Evolutionary conservation across 2,113 vertebrate genomes (phyloP).

Genomic region (Syngnathus floridae): DNA sequence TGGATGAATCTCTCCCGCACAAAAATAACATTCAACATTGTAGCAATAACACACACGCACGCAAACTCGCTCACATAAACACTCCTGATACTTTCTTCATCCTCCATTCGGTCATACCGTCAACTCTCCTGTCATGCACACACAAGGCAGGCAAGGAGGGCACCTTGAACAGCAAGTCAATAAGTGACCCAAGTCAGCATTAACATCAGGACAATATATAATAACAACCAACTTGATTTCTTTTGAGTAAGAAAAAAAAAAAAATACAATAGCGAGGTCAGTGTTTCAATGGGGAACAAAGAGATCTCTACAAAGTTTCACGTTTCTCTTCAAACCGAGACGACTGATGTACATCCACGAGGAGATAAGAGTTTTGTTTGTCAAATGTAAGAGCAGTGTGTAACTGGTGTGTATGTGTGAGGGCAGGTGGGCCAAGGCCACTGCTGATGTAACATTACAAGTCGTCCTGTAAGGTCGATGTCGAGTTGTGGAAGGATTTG

Average conservation of each 20-base stretch:
- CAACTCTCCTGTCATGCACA: conserved; percentile 61
- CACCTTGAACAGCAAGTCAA: conserved; percentile 69
- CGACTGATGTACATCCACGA: conserved; percentile 48
- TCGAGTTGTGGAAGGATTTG: conserved; percentile 48
- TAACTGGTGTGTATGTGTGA: conserved; percentile 30
- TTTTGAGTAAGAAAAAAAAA: conserved; percentile 55
- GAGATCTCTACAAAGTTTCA: conserved; percentile 61
- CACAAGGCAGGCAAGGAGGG: conserved; percentile 63
- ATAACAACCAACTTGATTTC: conserved; percentile 66
- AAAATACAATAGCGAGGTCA: conserved; percentile 72
- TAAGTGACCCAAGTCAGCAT: conserved; percentile 67
- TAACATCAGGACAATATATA: conserved; percentile 56
- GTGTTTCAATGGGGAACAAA: conserved; percentile 57
- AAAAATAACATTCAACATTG: conserved; percentile 57
- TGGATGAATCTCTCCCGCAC: conserved; percentile 57
- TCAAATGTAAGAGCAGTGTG: conserved; percentile 70
- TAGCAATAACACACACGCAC: conserved; percentile 48
- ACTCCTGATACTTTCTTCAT: conserved; percentile 51
- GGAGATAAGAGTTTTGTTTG: conserved; percentile 65
- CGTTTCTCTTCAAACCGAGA: conserved; percentile 54
- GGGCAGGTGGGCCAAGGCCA: conserved; percentile 56
- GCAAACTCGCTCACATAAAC: conserved; percentile 19
- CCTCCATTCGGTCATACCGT: conserved; percentile 44
- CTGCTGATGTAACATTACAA: conserved; percentile 56
- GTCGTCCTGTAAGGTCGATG: conserved; percentile 51